phyloP scores from a whole-genome alignment of 2,888 invertebrate species.

The Liopterus haemorrhoidalis region DNA sequence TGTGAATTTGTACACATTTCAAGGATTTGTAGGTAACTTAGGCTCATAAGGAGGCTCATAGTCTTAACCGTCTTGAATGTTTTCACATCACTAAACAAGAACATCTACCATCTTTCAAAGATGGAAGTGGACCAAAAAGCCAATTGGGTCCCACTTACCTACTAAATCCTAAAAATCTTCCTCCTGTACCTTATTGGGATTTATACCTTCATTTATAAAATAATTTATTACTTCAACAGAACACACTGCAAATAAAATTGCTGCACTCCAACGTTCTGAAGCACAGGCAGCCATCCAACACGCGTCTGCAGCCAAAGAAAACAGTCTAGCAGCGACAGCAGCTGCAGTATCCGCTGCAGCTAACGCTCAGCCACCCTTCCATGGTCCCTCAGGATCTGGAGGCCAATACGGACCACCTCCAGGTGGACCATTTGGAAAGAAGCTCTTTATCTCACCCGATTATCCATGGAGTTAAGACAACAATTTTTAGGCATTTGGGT shows the following conservation, averaged over 20 bases:
- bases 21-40: too few relatives aligned
- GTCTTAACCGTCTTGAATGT: too few relatives aligned
- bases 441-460: too few relatives aligned
- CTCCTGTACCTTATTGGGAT: background rate
- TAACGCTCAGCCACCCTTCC: slow-evolving; percentile 22
- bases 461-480: too few relatives aligned
- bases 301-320: slow-evolving; percentile 55
- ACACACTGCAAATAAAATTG: slow-evolving; percentile 55
- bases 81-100: too few relatives aligned
- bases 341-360: slow-evolving; percentile 40
- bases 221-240: slow-evolving; percentile 42
- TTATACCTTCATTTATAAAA: background rate
- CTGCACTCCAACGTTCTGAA: slow-evolving; percentile 56
- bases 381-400: slow-evolving; percentile 19
- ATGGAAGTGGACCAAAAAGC: too few relatives aligned
- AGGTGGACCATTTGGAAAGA: too few relatives aligned
- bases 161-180: background rate
- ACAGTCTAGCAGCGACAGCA: slow-evolving; percentile 47
- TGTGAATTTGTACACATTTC: too few relatives aligned
- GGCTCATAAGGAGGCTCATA: too few relatives aligned
- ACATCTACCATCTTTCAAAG: too few relatives aligned
- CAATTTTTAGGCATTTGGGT: too few relatives aligned
- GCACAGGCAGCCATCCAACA: slow-evolving; percentile 53
- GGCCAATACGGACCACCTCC: slow-evolving; percentile 1
- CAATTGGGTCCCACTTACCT: too few relatives aligned